phyloP scores from a whole-genome alignment of 1,140 invertebrate genomes.

The Magallana ariakensis region DNA sequence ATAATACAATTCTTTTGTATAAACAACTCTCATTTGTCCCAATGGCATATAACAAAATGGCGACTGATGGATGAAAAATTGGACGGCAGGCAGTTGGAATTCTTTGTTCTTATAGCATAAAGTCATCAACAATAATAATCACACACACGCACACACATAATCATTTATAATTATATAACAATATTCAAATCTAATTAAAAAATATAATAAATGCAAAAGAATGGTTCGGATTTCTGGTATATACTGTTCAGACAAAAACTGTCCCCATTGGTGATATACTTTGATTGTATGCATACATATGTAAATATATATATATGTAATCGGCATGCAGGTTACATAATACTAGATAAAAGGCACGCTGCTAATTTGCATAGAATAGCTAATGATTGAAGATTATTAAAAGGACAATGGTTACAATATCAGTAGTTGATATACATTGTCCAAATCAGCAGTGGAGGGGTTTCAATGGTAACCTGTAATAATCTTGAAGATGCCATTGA shows the following conservation, averaged over 20 bases:
- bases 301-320: not conserved
- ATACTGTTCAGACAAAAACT: slow-evolving; percentile 27
- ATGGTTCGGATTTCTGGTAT: slow-evolving; percentile 38
- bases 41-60: slow-evolving; percentile 10
- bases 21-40: not conserved
- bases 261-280: slow-evolving; percentile 17
- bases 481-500: too few species aligned
- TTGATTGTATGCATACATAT: slow-evolving; percentile 24
- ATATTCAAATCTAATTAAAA: not conserved
- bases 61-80: slow-evolving; percentile 5
- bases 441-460: too few species aligned
- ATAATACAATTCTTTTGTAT: not conserved
- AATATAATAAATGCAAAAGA: slow-evolving; percentile 35
- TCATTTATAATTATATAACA: slow-evolving; percentile 15
- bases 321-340: slow-evolving; percentile 2
- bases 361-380: slow-evolving; percentile 24
- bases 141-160: too few species aligned
- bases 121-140: not conserved
- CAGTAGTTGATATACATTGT: too few species aligned
- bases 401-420: too few species aligned
- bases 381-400: not conserved
- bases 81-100: slow-evolving; percentile 27
- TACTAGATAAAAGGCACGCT: slow-evolving; percentile 11
- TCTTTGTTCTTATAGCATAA: slow-evolving; percentile 26
- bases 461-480: too few species aligned